Evolutionary conservation across 2,113 vertebrate species (phyloP), one percentile per base, ranked within the genome.

Genomic region (Atractosteus spatula): DNA sequence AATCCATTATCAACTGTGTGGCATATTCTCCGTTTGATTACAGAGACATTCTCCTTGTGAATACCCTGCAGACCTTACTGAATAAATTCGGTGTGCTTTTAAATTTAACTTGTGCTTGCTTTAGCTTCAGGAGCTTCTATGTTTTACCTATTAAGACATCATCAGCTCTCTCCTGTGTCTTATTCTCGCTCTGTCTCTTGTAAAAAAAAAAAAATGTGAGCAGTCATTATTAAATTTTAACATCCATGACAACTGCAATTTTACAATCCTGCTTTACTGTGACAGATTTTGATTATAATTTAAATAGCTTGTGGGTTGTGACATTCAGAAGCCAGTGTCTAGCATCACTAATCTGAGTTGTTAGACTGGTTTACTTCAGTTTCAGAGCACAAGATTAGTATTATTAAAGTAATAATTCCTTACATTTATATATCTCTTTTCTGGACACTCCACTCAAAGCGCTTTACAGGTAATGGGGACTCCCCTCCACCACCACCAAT

Each of bases 51-150:
- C 12, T n/a, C 14, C n/a, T 59, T 3, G 14, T 3, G 57, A 59
- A 59, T 59, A 16, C 57, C 57, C 57, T 59, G 57, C 57, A 59
- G 57, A 59, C 57, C 47, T 51, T n/a, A 59, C 5, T 59, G n/a
- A 7, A 59, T 59, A 13, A 59, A 59, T 2, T 59, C 13, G 3
- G 1, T 59, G 57, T 59, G 4, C 14, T 14, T 59, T 59, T 13
- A 13, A 59, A 59, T 59, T 13, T 4, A 59, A 5, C 10, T 11
- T 13, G 13, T 59, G 57, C 14, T 59, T 16, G 57, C 57, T 59
- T 55, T 5, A 51, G 47, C 47, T 51, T 59, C 12, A 16, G 57
- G 12, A 59, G 57, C 14, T 16, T 11, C 11, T 6, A 13, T n/a
- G 11, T 16, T 59, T 13, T 16, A n/a, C n/a, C 57, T 16, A n/a